Evolutionary conservation across 2,797 vertebrate species (phyloP), one percentile per base, ranked within the genome.

Genomic region (Thalassophryne amazonica): DNA sequence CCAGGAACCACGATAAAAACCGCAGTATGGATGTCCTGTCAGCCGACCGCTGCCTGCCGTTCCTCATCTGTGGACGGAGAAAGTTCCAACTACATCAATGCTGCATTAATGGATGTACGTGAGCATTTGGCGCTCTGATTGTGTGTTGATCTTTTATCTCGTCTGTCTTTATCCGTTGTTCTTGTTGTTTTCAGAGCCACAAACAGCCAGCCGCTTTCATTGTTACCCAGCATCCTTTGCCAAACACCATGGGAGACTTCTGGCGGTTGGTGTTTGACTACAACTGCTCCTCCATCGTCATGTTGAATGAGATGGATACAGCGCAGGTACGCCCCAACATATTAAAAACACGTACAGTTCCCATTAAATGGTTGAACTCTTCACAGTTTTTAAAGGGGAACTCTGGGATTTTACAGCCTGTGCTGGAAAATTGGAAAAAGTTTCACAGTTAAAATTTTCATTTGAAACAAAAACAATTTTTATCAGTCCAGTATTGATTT

Each of bases 231-330:
- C 96, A 99, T 81, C 96, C 96, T 39, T 85, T 99, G 72, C 96
- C 96, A 78, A 99, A 97, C 91, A 99, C 96, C 2, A 89, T 94
- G 67, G 88, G 94, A 0, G 96, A 99, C 80, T 98, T 99, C 87
- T 99, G 96, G 96, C 94, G 96, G 83, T 86, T 99, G 77, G 96
- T 98, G 80, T 98, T 99, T 1, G 96, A 99, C 73, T 98, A 99
- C 71, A 96, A 97, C 90, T 99, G 96, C 85, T 97, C 95, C 32
- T 97, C 96, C 0, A 93, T 99, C 7, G 94, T 99, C 56, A 98
- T 98, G 96, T 88, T 99, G 49, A 99, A 98, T 1, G 96, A 99
- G 83, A 94, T 99, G 94, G 96, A 99, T 31, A 91, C 95, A 5
- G 90, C 93, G 0, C 96, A 98, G 92, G 96, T 96, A 63, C 2